Conservation (phyloP, 2,113 vertebrate species). For the Hyperopisus bebe region DNA sequence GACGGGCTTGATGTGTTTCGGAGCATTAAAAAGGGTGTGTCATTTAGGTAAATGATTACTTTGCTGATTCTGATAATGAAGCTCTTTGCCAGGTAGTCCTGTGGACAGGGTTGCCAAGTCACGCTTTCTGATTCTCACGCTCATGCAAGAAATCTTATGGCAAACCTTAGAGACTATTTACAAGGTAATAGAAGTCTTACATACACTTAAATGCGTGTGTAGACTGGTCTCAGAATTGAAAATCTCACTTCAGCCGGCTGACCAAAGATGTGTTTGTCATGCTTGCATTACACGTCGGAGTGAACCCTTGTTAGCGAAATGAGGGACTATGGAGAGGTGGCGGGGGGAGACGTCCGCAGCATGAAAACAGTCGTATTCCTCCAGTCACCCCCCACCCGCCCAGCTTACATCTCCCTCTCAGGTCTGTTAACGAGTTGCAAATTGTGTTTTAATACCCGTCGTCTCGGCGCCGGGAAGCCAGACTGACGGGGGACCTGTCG, state of each 20-base stretch:
- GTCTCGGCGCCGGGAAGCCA: not conserved
- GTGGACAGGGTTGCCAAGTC: not conserved
- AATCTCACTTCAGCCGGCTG: not conserved
- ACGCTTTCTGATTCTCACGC: not conserved
- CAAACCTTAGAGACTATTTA: not conserved
- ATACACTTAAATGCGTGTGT: not conserved
- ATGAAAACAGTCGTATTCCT: not conserved
- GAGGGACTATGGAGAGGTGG: not conserved
- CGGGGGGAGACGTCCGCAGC: not conserved
- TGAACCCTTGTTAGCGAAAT: not conserved
- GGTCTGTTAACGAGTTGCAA: conserved; percentile 22
- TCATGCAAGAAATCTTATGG: not conserved
- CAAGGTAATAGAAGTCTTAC: not conserved
- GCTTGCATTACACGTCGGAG: too few relatives aligned
- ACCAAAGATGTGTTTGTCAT: not conserved
- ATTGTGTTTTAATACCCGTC: conserved; percentile 25
- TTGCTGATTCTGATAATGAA: not conserved
- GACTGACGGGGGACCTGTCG: not conserved
- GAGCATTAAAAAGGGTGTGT: not conserved
- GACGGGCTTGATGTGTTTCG: not conserved
- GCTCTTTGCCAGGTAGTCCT: not conserved
- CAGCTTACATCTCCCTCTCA: not conserved
- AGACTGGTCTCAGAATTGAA: not conserved
- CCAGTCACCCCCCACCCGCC: not conserved
- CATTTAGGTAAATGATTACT: not conserved